These are phyloP conservation scores for Enteromius unitaeniatus DNA, from an alignment of 2,797 vertebrate genomes.

Conservation along the genomic window DNA sequence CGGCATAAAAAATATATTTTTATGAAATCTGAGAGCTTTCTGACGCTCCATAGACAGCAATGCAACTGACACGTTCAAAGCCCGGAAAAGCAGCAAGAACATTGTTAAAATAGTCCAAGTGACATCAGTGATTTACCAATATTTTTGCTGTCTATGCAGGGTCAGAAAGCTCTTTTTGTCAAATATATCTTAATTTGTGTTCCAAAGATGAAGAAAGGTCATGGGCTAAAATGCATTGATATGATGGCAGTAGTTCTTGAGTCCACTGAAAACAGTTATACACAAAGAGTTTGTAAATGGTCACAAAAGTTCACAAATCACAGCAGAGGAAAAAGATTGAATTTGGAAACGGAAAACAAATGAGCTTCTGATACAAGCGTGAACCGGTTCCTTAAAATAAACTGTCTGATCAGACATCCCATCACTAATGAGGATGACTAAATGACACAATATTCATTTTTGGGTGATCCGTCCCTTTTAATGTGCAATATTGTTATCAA, in stretches of 20 bases:
- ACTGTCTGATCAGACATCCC: background rate
- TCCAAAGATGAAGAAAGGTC: background rate
- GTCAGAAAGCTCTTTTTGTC: background rate
- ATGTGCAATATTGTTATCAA: slow-evolving; percentile 10
- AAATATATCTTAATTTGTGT: background rate
- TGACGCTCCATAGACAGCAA: too few relatives aligned
- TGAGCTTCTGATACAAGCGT: background rate
- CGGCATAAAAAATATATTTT: too few relatives aligned
- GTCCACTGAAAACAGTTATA: background rate
- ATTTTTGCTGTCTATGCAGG: too few relatives aligned
- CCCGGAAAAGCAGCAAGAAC: too few relatives aligned
- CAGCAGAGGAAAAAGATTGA: background rate
- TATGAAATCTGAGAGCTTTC: too few relatives aligned
- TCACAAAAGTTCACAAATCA: background rate
- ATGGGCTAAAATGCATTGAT: background rate
- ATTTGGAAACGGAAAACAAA: background rate
- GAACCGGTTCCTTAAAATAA: background rate
- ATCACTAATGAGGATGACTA: background rate
- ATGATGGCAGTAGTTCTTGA: background rate
- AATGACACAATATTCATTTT: background rate
- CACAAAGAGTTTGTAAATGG: background rate
- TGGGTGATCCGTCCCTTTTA: background rate
- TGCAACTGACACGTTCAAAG: too few relatives aligned
- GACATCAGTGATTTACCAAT: background rate
- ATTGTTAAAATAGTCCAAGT: too few relatives aligned